Evolutionary conservation across 2,113 vertebrate species (phyloP), one percentile per base, ranked within the genome.

Genomic region (Bubalus kerabau): DNA sequence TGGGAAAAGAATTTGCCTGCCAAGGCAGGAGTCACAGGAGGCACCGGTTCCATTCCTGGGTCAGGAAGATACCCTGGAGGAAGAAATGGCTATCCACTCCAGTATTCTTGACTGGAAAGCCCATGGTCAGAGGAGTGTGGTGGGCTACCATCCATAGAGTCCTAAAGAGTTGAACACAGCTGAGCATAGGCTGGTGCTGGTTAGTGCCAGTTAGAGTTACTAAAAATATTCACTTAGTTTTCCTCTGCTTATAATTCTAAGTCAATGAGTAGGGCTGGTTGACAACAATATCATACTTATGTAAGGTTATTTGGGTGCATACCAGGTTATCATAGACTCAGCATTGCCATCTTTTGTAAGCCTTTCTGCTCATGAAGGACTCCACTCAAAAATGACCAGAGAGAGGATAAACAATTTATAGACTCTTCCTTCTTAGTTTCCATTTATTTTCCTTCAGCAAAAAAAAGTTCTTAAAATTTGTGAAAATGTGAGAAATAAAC

Each of bases 401-500:
- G 7, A 56, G 10, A 64, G 13, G 28, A 83, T 56, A 43, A 50
- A 11, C 11, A 76, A 78, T 32, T 46, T 28, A 67, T 10, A 82
- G 36, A 48, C 9, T 30, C 62, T 9, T 43, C 2, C 28, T 2
- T 30, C 11, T 87, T 60, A 24, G 28, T 83, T 67, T 40, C 28
- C 1, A 52, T 40, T 94, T 32, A 13, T 48, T 86, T 95, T 78
- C 28, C 13, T 11, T 5, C 8, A 88, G 62, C 2, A 36, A 6
- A 82, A 54, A 74, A 83, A 62, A 32, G 2, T 28, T 82, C 40
- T 86, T 90, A 88, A 87, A 64, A 82, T 43, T 94, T 90, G 17
- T 84, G 57, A 91, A 60, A 94, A 89, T 50, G 11, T 95, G 50
- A 92, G 32, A 62, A 87, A 57, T 57, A n/a, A 93, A 92, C 1